Evolutionary conservation across 2,888 invertebrate genomes (phyloP).

Genomic region (Tetanocera ferruginea): DNA sequence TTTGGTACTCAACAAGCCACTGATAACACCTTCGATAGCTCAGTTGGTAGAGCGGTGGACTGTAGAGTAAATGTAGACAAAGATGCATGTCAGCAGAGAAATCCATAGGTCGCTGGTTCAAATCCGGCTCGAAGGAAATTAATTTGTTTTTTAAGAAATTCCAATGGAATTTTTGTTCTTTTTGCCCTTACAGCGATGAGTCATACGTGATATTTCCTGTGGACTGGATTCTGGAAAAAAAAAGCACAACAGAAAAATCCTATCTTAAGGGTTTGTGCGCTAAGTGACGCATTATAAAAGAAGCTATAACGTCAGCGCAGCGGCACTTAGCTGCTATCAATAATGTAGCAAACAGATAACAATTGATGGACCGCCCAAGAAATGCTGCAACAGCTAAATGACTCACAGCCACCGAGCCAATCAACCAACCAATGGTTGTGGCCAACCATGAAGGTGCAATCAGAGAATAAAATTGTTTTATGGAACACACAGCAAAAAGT

Average conservation of each 20-base stretch:
- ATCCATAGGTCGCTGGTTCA: slow-evolving; percentile 67
- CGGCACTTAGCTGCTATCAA: slow-evolving; percentile 22
- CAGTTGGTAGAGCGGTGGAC: slow-evolving; percentile 68
- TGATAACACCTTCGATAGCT: slow-evolving; percentile 62
- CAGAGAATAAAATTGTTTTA: not conserved
- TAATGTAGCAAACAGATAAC: slow-evolving; percentile 14
- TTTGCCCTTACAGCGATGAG: no score
- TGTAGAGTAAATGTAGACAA: slow-evolving; percentile 51
- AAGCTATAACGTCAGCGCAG: not conserved
- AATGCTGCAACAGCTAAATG: not conserved
- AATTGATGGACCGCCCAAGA: slow-evolving; percentile 24
- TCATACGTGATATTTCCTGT: no score
- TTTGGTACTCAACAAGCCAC: not conserved
- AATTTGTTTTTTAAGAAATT: no score
- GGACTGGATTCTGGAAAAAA: no score
- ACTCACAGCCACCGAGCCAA: not conserved
- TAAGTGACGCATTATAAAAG: no score
- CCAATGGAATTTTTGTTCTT: no score
- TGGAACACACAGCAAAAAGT: not conserved
- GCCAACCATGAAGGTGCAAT: not conserved
- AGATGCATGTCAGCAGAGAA: slow-evolving; percentile 28
- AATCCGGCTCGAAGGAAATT: slow-evolving; percentile 64
- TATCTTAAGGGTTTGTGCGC: no score
- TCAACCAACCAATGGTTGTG: not conserved
- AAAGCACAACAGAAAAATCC: no score